These are phyloP conservation scores for Monoplex corrugatus DNA, from an alignment of 2,888 invertebrate genomes.

Conservation along the genomic window DNA sequence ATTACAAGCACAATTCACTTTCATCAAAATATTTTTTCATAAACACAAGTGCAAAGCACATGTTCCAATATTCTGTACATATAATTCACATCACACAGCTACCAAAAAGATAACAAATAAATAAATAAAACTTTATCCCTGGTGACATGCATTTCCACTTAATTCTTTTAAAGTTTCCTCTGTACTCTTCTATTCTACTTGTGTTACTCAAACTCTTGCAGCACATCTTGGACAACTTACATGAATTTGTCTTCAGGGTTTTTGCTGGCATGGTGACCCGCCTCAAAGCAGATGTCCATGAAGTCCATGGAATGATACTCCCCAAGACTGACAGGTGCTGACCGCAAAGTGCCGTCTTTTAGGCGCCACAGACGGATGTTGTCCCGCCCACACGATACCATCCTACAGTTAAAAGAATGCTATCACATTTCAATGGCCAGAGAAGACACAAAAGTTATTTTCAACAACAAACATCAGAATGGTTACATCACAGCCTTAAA, in stretches of 20 bases:
- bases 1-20: background rate
- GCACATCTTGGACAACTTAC: conserved; percentile 64
- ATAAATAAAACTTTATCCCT: background rate
- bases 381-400: conserved; percentile 81
- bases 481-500: too few species aligned
- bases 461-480: too few species aligned
- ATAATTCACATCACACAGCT: background rate
- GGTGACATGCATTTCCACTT: background rate
- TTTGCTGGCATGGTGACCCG: conserved; percentile 71
- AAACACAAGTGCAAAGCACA: background rate
- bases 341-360: conserved; percentile 78
- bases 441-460: too few species aligned
- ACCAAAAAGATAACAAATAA: too few species aligned
- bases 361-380: conserved; percentile 81
- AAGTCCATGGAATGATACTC: conserved; percentile 80
- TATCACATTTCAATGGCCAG: background rate
- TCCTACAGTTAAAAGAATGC: conserved; percentile 61
- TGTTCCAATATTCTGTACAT: background rate
- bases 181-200: background rate
- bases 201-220: background rate
- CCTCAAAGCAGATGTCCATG: conserved; percentile 79
- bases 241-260: conserved; percentile 77
- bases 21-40: background rate
- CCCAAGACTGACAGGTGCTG: conserved; percentile 79
- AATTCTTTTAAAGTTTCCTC: background rate